These are phyloP conservation scores for Cataglyphis cursor DNA, from an alignment of 2,888 invertebrate species.

Conservation along the genomic window DNA sequence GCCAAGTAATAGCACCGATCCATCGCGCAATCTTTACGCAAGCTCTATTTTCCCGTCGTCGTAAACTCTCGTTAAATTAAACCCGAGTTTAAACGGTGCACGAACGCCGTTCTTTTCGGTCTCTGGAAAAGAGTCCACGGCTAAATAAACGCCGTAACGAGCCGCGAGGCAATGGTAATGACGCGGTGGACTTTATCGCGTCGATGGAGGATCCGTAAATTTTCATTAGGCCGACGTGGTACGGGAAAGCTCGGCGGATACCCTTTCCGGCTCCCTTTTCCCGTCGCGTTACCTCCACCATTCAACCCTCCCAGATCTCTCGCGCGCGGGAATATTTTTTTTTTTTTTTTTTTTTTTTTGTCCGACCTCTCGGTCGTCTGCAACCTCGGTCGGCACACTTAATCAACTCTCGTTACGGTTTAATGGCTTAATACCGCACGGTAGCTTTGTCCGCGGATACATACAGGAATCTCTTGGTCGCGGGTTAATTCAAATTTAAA, in stretches of 20 bases:
- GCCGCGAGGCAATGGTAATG: conserved; percentile 49
- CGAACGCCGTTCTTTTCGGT: conserved; percentile 24
- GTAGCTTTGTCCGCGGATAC: conserved; percentile 78
- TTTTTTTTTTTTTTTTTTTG: conserved; percentile 34
- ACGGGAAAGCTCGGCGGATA: conserved; percentile 40
- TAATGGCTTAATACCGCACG: conserved; percentile 81
- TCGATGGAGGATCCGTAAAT: conserved; percentile 60
- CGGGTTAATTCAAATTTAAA: conserved; percentile 81
- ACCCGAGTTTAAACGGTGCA: conserved; percentile 33
- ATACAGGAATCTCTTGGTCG: conserved; percentile 66
- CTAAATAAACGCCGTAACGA: conserved; percentile 53
- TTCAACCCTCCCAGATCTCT: not conserved
- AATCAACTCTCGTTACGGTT: conserved; percentile 81
- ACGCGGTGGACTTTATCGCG: conserved; percentile 52
- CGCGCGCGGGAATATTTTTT: conserved; percentile 15
- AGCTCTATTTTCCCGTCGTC: conserved; percentile 16
- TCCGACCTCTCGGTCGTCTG: conserved; percentile 57
- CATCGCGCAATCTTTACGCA: not conserved
- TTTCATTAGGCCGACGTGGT: conserved; percentile 69
- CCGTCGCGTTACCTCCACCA: not conserved
- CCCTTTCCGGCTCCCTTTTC: conserved; percentile 22
- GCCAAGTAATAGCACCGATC: conserved; percentile 5
- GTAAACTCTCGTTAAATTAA: conserved; percentile 49
- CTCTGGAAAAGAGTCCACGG: conserved; percentile 23
- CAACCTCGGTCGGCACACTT: conserved; percentile 71